Base-by-base conservation (phyloP, 23 tunicate species). In the Halocynthia roretzi region DNA sequence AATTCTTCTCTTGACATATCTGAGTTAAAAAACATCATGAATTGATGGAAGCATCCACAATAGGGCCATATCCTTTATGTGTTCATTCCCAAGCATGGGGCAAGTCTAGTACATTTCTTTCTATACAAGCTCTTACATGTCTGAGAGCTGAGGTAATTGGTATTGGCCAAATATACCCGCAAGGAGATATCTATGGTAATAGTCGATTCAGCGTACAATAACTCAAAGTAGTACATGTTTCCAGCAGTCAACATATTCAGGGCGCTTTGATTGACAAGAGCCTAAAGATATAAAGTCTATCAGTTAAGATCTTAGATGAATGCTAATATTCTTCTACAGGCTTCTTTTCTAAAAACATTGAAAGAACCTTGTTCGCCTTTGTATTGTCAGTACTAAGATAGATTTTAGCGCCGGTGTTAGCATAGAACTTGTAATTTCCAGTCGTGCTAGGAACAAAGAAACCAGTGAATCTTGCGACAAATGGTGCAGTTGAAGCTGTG, bases 1-100 rank as follows among this genome's bases (percentile, higher is more conserved):
- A 53, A 23, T 54, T 74, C 78, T 8, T 53, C 60, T 53, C 56
- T 54, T 12, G 78, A 53, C 78, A 74, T 74, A 74, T 11, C 78
- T 74, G 63, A 54, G 18, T 5, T n/a, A 12, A 67, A 4, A 14
- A 5, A 70, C 48, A 15, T 2, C 0, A 17, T 67, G 22, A 67
- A 15, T 15, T 58, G 15, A 58, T 15, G n/a, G 4, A 58, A 58
- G 63, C 63, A 58, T 58, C n/a, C 15, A 14, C 17, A 58, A 58
- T 58, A 58, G 44, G 44, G 44, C 44, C 1, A 31, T 31, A 31
- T 31, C 44, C 4, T 31, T 31, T 31, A 31, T 31, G 44, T 4
- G 44, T 31, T 31, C 44, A 4, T 0, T 31, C 44, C 44, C 44
- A 31, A 31, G 44, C 44, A 31, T 31, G 44, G 44, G 44, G 44